Evolutionary conservation across 2,888 invertebrate species (phyloP), one percentile per base, ranked within the genome.

Genomic region (Drosophila ezoana): DNA sequence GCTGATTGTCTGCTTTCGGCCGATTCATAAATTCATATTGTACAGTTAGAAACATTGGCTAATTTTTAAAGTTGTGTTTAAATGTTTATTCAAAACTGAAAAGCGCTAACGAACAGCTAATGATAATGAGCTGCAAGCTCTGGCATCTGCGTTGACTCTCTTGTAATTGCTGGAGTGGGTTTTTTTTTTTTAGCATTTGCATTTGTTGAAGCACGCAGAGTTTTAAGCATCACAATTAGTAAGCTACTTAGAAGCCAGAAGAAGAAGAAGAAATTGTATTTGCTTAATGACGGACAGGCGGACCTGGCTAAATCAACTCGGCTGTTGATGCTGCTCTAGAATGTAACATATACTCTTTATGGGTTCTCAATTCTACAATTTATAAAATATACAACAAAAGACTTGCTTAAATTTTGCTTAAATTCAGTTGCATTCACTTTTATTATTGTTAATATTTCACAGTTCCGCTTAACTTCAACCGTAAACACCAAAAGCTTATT

Each of bases 41-140:
- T 20, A 56, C 66, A 38, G 72, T 73, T 72, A 54, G 67, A 49
- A 20, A 51, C 38, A 38, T 18, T 40, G 32, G 40, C 37, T 54
- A 58, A 53, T 66, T 72, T 35, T 9, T 6, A 38, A 32, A 62
- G 52, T 38, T 45, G 33, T 43, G 37, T n/a, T 16, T 16, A 49
- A 73, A 49, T 73, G 35, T 74, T 74, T 49, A 37, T n/a, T 38
- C 41, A 57, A 63, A 28, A 38, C 35, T 23, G 23, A 23, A 23
- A 23, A 23, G 23, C 23, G 23, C 5, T 52, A 78, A 78, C 47
- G 51, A 73, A 23, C 35, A 56, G 43, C 54, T 52, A 70, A 45
- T 56, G 54, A 44, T 58, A 38, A 72, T 56, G 72, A 51, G 33
- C 18, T 28, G 18, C 14, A n/a, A 49, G 52, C n/a, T 20, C 13